Conservation (phyloP, 2,113 vertebrate species). For the Thalassoma bifasciatum region DNA sequence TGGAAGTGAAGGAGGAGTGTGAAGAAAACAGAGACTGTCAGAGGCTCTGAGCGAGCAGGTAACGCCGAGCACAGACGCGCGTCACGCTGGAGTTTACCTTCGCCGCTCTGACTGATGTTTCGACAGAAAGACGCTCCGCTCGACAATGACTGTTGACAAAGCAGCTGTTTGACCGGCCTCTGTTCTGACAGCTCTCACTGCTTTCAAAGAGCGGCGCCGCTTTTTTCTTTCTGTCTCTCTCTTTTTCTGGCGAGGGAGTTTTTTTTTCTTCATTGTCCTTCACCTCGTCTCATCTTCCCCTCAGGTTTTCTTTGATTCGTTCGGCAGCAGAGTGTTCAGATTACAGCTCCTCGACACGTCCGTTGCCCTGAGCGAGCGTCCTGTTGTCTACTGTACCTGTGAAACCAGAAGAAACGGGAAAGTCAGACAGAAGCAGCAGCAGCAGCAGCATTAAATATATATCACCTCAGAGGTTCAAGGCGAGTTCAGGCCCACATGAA, state of each 20-base stretch:
- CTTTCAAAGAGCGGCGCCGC: conserved; percentile 37
- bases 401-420: conserved; percentile 25
- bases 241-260: background rate
- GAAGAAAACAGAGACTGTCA: conserved; percentile 27
- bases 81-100: conserved; percentile 2
- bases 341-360: conserved; percentile 45
- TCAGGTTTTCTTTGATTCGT: conserved; percentile 54
- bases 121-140: conserved; percentile 31
- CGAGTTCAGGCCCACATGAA: conserved; percentile 38
- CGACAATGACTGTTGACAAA: conserved; percentile 52
- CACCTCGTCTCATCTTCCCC: conserved; percentile 45
- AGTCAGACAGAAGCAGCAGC: conserved; percentile 6
- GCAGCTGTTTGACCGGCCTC: conserved; percentile 44
- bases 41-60: conserved; percentile 25
- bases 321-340: conserved; percentile 5
- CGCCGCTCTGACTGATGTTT: conserved; percentile 42
- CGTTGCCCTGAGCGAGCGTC: conserved; percentile 49
- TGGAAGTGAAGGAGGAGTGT: conserved; percentile 22
- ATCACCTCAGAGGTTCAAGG: conserved; percentile 47
- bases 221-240: background rate
- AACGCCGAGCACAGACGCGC: background rate
- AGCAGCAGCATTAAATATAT: conserved; percentile 57
- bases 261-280: conserved; percentile 52
- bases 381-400: conserved; percentile 42
- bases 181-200: conserved; percentile 57